These are phyloP conservation scores for Pherbina coryleti DNA, from an alignment of 2,888 invertebrate species.

Conservation along the genomic window DNA sequence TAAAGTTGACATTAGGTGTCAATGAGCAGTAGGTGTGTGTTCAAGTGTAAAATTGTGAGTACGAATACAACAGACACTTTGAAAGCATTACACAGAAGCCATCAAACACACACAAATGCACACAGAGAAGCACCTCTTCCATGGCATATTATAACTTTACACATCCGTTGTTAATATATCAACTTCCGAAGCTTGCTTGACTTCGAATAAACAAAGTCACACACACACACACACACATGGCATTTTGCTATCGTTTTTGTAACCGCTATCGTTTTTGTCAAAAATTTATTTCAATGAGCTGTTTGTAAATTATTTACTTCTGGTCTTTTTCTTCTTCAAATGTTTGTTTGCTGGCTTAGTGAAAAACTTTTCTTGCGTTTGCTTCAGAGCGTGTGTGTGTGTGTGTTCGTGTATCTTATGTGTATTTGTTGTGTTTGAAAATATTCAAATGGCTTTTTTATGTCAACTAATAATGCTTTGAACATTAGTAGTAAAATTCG, in stretches of 20 bases:
- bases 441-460: not conserved
- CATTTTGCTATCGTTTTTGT: too few species aligned
- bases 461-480: not conserved
- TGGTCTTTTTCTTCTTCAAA: not conserved
- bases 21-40: too few species aligned
- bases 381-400: not conserved
- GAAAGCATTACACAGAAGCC: not conserved
- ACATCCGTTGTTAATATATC: too few species aligned
- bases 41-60: too few species aligned
- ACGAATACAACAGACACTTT: not conserved
- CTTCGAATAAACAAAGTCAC: not conserved
- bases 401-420: not conserved
- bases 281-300: conserved; percentile 19
- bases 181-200: not conserved
- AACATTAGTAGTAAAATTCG: not conserved
- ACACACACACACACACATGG: not conserved
- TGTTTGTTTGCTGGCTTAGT: not conserved
- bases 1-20: too few species aligned
- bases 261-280: not conserved
- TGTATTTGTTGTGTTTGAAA: too few species aligned
- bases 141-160: not conserved
- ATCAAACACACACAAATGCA: not conserved
- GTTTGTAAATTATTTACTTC: conserved; percentile 11
- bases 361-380: not conserved
- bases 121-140: not conserved